These are phyloP conservation scores for Agrilus mali DNA, from an alignment of 2,888 invertebrate genomes.

Conservation along the genomic window DNA sequence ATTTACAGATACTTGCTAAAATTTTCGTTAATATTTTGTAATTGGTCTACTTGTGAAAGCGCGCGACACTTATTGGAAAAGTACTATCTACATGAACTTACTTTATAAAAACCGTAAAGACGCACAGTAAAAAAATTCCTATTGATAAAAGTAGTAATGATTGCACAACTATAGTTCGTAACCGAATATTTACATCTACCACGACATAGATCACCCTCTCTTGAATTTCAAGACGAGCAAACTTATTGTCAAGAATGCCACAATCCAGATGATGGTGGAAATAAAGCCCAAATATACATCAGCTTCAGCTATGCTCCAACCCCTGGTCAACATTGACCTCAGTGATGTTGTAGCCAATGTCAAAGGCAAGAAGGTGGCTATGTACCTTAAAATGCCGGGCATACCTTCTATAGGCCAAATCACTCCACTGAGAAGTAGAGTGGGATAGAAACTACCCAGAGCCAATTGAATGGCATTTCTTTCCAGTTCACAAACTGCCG, in stretches of 20 bases:
- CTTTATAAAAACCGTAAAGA: no score
- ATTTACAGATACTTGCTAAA: no score
- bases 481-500: conserved; percentile 83
- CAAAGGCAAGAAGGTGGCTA: conserved; percentile 72
- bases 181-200: no score
- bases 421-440: conserved; percentile 80
- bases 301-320: conserved; percentile 69
- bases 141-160: no score
- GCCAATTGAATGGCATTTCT: conserved; percentile 88
- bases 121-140: no score
- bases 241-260: conserved; percentile 67
- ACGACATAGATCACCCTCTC: conserved; percentile 45
- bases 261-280: conserved; percentile 76
- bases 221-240: conserved; percentile 69
- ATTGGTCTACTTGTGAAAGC: no score
- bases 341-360: conserved; percentile 89
- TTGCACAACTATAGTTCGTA: no score
- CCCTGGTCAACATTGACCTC: conserved; percentile 74
- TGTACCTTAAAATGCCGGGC: conserved; percentile 67
- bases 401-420: conserved; percentile 96
- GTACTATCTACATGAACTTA: no score
- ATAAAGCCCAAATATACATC: conserved; percentile 83
- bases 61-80: no score
- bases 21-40: no score
- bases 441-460: conserved; percentile 90